Percentiles rank a stretch among this genome's conserved stretches.
phyloP scores from a whole-genome alignment of 2,797 vertebrate genomes.

The Amblyopsis hoosieri region DNA sequence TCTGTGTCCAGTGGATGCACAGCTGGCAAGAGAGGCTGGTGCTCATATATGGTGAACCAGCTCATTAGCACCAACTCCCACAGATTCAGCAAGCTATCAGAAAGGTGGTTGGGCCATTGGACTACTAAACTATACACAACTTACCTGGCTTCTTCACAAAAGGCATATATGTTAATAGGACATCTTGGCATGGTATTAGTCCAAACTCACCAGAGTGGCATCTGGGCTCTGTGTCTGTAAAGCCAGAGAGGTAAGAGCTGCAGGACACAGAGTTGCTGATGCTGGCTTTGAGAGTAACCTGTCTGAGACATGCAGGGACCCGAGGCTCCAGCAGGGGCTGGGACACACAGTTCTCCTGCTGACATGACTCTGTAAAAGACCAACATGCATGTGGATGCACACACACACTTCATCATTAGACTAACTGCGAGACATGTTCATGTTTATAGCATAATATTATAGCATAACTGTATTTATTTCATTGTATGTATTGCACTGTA shows the following conservation, averaged over 20 bases:
- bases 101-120: not conserved
- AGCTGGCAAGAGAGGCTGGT: not conserved
- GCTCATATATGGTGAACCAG: not conserved
- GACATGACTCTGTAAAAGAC: slow-evolving; percentile 61
- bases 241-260: slow-evolving; percentile 57
- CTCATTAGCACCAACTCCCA: not conserved
- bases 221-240: slow-evolving; percentile 43
- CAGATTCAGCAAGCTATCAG: not conserved
- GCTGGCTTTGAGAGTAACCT: slow-evolving; percentile 31
- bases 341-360: slow-evolving; percentile 41
- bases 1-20: not conserved
- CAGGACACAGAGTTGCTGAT: slow-evolving; percentile 63
- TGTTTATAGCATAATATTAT: not conserved
- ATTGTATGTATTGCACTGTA: not conserved
- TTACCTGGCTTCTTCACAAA: no score
- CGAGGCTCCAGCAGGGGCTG: slow-evolving; percentile 55
- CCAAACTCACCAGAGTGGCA: slow-evolving; percentile 54
- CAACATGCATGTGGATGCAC: slow-evolving; percentile 3
- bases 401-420: not conserved
- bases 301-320: slow-evolving; percentile 34
- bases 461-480: not conserved
- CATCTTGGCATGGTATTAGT: not conserved
- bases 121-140: not conserved
- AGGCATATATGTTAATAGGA: no score
- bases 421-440: no score